phyloP scores from a whole-genome alignment of 2,113 vertebrate species.

The Tympanuchus pallidicinctus region DNA sequence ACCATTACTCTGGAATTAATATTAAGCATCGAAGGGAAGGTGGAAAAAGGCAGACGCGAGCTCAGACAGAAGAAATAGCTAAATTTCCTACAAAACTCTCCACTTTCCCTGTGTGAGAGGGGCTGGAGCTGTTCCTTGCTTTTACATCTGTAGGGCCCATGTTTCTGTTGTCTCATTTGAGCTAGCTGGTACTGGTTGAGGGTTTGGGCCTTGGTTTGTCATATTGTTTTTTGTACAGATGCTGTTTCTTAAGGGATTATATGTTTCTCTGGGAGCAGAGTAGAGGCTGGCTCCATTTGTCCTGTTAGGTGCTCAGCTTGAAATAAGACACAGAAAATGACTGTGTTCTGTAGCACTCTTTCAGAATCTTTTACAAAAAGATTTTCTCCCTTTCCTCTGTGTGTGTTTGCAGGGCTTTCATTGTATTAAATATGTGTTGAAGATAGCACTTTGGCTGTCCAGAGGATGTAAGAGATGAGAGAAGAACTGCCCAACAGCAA shows the following conservation, averaged over 20 bases:
- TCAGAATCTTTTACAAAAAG: not conserved
- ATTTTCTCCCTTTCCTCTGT: not conserved
- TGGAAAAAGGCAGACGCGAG: not conserved
- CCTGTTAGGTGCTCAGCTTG: not conserved
- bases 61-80: not conserved
- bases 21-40: not conserved
- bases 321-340: not conserved
- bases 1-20: not conserved
- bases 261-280: not conserved
- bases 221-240: not conserved
- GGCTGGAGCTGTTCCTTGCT: not conserved
- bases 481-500: not conserved
- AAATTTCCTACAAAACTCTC: not conserved
- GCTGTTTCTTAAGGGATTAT: not conserved
- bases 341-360: not conserved
- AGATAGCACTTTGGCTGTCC: not conserved
- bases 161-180: not conserved
- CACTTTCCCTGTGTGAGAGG: not conserved
- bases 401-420: not conserved
- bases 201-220: fast-evolving
- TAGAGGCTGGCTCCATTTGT: not conserved
- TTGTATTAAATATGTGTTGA: not conserved
- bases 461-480: not conserved
- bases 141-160: fast-evolving
- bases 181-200: not conserved